A percentile compares a stretch with the other conserved stretches of the same genome.
These are phyloP conservation scores for Mionectes olivaceus DNA, from an alignment of 2,797 vertebrate species.

Conservation along the genomic window DNA sequence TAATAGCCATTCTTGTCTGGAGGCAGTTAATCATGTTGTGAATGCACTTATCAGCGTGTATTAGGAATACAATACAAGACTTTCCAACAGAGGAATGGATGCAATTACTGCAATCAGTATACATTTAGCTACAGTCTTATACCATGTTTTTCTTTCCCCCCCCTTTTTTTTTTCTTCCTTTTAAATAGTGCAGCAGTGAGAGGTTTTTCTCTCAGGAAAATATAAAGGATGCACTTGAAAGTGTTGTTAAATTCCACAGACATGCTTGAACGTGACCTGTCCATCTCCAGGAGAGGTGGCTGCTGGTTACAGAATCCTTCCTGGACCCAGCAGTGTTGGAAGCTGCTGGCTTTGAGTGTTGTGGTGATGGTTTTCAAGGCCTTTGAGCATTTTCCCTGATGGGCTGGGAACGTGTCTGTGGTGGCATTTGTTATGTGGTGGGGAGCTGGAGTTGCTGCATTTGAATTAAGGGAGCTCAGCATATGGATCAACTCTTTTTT, in stretches of 20 bases:
- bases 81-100: conserved; percentile 63
- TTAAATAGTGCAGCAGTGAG: not conserved
- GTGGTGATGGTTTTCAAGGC: not conserved
- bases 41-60: conserved; percentile 75
- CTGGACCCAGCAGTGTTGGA: not conserved
- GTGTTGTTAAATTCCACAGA: not conserved
- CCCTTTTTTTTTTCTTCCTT: not conserved
- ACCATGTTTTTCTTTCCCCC: not conserved
- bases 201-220: not conserved
- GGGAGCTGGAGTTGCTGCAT: not conserved
- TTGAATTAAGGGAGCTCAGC: conserved; percentile 25
- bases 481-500: not conserved
- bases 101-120: conserved; percentile 76
- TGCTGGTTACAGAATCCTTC: not conserved
- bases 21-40: conserved; percentile 79
- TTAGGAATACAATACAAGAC: conserved; percentile 75
- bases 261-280: not conserved
- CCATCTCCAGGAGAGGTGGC: not conserved
- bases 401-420: not conserved
- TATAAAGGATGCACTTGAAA: not conserved
- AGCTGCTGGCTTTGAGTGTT: not conserved
- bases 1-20: conserved; percentile 77
- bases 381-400: not conserved
- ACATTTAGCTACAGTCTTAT: conserved; percentile 63
- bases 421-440: not conserved